Base-by-base conservation (phyloP, 2,113 vertebrate species). In the Tragelaphus scriptus region DNA sequence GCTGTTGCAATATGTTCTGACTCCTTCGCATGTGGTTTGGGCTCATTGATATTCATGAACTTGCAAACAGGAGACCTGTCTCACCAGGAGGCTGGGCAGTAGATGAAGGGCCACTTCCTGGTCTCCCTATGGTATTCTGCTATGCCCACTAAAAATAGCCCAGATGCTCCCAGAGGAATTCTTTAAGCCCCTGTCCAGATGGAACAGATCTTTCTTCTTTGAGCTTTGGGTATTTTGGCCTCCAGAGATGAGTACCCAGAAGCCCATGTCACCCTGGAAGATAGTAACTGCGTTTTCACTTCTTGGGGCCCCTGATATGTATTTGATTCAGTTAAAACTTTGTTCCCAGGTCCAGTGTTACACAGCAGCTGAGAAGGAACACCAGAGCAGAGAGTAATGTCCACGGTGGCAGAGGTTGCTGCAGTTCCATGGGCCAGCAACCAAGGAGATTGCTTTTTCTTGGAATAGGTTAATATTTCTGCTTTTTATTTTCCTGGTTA, bases 401-500 rank as follows among this genome's bases (percentile, higher is more conserved):
- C 55, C 32, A 23, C 13, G 0, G 80, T 40, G 91, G n/a, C 82
- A 91, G 36, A 91, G 58, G 25, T 17, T 30, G 30, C 11, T 21
- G 5, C 21, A 17, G 26, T 25, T 61, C 58, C 23, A 5, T 11
- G 40, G 90, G 88, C 63, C 26, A 32, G 63, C 58, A 81, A 77
- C 90, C 96, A 79, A 94, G 32, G 21, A 61, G 13, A 51, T 4
- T 68, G 82, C 13, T 51, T 85, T 80, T 91, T 89, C 85, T 97
- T 94, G 84, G n/a, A 86, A 88, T 13, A 85, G 65, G 81, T 96
- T 53, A 63, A 26, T 36, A 58, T 90, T 95, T 96, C 65, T 95
- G 84, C 56, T 47, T 36, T 36, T 63, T 11, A 58, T 17, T 17
- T 47, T 61, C 65, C n/a, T 80, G n/a, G 44, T 85, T 93, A 93